Evolutionary conservation across 1,140 invertebrate species (phyloP).

Genomic region (Homalodisca vitripennis): DNA sequence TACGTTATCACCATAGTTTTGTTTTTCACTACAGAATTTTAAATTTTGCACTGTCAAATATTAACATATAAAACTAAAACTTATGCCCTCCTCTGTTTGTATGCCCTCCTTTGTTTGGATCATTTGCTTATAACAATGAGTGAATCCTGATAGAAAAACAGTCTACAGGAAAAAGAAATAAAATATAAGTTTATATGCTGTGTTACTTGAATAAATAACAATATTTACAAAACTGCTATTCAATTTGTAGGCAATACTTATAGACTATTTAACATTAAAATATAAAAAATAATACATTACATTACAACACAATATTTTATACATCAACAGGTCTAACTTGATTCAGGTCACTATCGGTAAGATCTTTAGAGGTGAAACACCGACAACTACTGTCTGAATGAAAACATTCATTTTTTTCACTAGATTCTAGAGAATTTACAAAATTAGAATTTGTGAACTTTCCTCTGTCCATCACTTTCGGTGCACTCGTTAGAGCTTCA

Average conservation of each 20-base stretch:
- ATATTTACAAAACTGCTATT: conserved; percentile 21
- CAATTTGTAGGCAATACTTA: neutral
- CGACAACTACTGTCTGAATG: conserved; percentile 6
- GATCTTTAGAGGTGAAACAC: neutral
- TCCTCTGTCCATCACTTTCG: neutral
- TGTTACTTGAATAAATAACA: conserved; percentile 11
- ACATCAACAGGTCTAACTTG: conserved; percentile 20
- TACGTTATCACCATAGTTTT: no score
- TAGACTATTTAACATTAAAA: conserved; percentile 21
- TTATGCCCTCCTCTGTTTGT: no score
- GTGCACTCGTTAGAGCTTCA: conserved; percentile 12
- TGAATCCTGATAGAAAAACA: no score
- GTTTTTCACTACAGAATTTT: no score
- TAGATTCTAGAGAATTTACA: conserved; percentile 14
- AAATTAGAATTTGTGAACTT: conserved; percentile 11
- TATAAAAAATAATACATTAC: conserved; percentile 14
- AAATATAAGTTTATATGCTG: neutral
- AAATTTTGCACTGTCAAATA: no score
- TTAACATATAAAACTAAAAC: no score
- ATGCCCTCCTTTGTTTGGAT: no score
- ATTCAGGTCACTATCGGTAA: neutral
- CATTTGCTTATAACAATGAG: no score
- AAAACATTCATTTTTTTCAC: conserved; percentile 5
- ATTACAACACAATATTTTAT: neutral
- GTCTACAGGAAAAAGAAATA: no score